A percentile compares a stretch with the other conserved stretches of the same genome.
These are phyloP conservation scores for Calliphora vicina DNA, from an alignment of 1,140 invertebrate genomes.

Conservation along the genomic window DNA sequence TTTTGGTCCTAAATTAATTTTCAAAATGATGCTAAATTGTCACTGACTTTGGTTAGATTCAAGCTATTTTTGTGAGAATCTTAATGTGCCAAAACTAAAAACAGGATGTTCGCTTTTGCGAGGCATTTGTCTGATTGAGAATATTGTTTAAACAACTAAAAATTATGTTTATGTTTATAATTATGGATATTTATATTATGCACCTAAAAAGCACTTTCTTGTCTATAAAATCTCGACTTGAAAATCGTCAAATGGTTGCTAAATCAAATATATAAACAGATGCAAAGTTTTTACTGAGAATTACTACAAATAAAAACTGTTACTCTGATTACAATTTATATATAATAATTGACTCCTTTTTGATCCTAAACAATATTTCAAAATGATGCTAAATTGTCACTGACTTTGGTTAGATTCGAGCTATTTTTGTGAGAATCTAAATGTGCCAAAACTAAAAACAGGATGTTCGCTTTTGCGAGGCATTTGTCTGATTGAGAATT, in stretches of 20 bases:
- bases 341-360: neutral
- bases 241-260: constrained; percentile 26
- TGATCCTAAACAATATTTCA: neutral
- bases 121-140: constrained; percentile 36
- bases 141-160: neutral
- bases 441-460: constrained; percentile 19
- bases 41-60: constrained; percentile 19
- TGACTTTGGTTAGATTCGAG: constrained; percentile 29
- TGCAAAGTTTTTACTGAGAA: constrained; percentile 15
- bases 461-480: constrained; percentile 38
- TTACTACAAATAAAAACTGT: neutral
- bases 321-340: neutral
- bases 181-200: neutral
- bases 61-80: constrained; percentile 36
- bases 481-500: constrained; percentile 35
- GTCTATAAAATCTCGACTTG: neutral
- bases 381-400: constrained; percentile 36
- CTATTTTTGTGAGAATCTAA: constrained; percentile 36
- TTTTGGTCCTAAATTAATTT: neutral
- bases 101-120: constrained; percentile 36
- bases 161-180: neutral
- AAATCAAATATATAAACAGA: constrained; percentile 2
- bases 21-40: neutral
- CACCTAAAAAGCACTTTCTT: constrained; percentile 27
- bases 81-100: constrained; percentile 12